A percentile compares a stretch with the other conserved stretches of the same genome.
phyloP scores from a whole-genome alignment of 1,140 invertebrate species.

The Whitmania pigra region DNA sequence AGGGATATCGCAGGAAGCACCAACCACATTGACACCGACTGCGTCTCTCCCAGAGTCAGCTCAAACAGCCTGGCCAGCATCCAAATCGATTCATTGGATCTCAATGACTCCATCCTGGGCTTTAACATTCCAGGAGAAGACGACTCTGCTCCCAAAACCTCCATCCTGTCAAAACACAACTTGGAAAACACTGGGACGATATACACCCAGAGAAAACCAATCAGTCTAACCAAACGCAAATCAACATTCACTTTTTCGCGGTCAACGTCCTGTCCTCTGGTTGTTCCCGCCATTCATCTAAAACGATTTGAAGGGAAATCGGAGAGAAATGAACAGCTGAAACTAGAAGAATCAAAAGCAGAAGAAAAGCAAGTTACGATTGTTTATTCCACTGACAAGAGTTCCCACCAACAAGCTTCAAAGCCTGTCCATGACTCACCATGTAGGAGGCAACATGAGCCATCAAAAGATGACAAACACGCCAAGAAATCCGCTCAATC shows the following conservation, averaged over 20 bases:
- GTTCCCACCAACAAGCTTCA: background rate
- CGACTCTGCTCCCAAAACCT: too few relatives aligned
- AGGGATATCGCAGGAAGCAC: background rate
- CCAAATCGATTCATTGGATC: conserved; percentile 3
- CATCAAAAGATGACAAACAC: background rate
- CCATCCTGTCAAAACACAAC: too few relatives aligned
- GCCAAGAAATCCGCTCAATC: background rate
- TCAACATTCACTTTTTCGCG: background rate
- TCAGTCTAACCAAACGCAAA: background rate
- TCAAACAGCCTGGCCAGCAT: conserved; percentile 19
- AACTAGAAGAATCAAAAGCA: background rate
- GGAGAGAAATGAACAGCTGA: conserved; percentile 2
- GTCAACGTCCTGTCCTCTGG: conserved; percentile 19
- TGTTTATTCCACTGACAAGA: conserved; percentile 7
- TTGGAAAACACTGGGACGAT: background rate
- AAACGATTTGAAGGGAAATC: background rate
- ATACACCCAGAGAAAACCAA: background rate
- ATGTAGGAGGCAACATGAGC: background rate
- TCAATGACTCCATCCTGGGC: background rate
- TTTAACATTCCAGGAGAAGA: background rate
- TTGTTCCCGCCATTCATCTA: background rate
- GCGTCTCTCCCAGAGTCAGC: conserved; percentile 19
- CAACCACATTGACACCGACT: conserved; percentile 17
- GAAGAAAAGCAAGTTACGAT: background rate
- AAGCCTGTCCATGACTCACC: background rate